Evolutionary conservation across 2,888 invertebrate genomes (phyloP), one percentile per base, ranked within the genome.

Genomic region (Tridacna gigas): DNA sequence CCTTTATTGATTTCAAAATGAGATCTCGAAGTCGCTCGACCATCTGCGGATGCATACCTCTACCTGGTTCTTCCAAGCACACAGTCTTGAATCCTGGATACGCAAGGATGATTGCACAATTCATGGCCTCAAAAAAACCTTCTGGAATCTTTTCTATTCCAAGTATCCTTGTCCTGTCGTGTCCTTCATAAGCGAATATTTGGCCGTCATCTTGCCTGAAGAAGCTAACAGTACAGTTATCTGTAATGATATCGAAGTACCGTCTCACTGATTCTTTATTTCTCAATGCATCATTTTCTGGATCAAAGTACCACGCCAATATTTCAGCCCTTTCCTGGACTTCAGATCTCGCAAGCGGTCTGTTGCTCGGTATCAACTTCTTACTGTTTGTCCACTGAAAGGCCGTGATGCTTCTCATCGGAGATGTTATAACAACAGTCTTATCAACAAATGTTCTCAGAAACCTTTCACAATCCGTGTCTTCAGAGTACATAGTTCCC

Each of bases 31-130:
- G 75, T 37, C 80, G 78, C 60, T 82, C 82, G 0, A 82, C 67
- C 67, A 86, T 78, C 51, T 86, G 86, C 2, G 84, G 84, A 77
- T 86, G 86, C 86, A 86, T 86, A 18, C 86, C 84, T 47, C 78
- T 77, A 20, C 80, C 86, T 7, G 80, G 80, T 47, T 86, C 86
- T 65, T 86, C 83, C 18, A 80, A 71, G 63, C 67, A 63, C 7
- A 86, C 77, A 5, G 86, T 84, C 18, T 69, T 60, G 28, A 79
- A 82, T 1, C 45, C 15, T 56, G 51, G 82, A 25, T 73, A 22
- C 7, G 84, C 63, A 25, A 86, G 66, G 20, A 86, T 20, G 15
- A 86, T 60, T 4, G 84, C 66, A 37, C 73, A 71, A 25, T 79
- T 45, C 60, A 82, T 82, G 2, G 86, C 86, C 69, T 84, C 86